Evolutionary conservation across 2,888 invertebrate genomes (phyloP).

Genomic region (Orchesella flavescens): DNA sequence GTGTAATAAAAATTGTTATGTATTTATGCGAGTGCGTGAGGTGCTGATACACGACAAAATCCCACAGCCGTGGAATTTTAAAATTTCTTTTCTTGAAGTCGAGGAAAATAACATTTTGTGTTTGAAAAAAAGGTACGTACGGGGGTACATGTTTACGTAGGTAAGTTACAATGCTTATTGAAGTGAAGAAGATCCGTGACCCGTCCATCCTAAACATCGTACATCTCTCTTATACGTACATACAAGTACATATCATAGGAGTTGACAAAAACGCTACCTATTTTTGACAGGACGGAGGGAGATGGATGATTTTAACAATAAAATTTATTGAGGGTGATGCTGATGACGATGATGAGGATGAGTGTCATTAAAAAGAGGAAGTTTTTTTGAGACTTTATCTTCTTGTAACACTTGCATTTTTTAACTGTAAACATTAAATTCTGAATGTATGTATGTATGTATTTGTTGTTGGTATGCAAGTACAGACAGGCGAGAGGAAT

Average conservation of each 20-base stretch:
- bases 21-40: slow-evolving; percentile 30
- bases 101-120: background rate
- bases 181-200: background rate
- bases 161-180: background rate
- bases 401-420: background rate
- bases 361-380: slow-evolving; percentile 19
- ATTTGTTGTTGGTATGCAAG: background rate
- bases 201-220: background rate
- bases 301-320: background rate
- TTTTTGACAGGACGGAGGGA: background rate
- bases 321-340: slow-evolving; percentile 27
- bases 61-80: too few relatives aligned
- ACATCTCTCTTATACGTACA: background rate
- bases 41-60: slow-evolving; percentile 20
- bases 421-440: background rate
- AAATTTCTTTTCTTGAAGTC: background rate
- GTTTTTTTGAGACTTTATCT: slow-evolving; percentile 12
- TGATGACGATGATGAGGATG: background rate
- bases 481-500: background rate
- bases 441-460: too few relatives aligned
- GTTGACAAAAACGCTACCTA: background rate
- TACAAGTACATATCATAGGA: background rate
- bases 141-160: too few relatives aligned
- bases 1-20: background rate
- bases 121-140: background rate